Evolutionary conservation across 2,797 vertebrate species (phyloP).

Genomic region (Sciurus carolinensis): DNA sequence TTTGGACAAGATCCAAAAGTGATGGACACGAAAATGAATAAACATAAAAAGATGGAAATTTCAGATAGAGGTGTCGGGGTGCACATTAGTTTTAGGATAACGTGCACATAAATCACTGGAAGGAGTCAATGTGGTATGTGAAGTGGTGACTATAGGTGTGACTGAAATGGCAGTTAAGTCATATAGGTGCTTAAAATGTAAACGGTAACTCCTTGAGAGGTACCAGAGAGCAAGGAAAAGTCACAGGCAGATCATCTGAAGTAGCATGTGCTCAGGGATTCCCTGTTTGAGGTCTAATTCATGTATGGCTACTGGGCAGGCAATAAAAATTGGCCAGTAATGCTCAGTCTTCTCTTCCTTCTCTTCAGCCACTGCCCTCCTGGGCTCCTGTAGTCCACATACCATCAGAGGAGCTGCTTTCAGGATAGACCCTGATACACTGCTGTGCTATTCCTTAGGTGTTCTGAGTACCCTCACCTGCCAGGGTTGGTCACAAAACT

Average conservation of each 20-base stretch:
- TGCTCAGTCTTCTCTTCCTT: background rate
- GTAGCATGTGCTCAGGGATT: background rate
- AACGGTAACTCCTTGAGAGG: background rate
- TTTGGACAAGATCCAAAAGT: background rate
- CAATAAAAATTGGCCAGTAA: background rate
- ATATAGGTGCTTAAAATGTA: background rate
- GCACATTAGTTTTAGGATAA: background rate
- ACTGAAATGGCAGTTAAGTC: background rate
- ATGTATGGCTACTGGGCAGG: background rate
- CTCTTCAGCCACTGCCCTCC: fast-evolving
- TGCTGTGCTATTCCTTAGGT: background rate
- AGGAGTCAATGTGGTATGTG: background rate
- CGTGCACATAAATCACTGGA: background rate
- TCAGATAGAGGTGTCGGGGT: background rate
- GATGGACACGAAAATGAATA: background rate
- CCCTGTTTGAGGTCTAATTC: background rate
- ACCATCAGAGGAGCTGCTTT: no score
- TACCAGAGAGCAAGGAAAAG: background rate
- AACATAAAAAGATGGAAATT: background rate
- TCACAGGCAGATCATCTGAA: no score
- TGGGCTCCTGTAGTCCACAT: fast-evolving
- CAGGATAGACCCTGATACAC: background rate
- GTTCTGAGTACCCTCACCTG: background rate
- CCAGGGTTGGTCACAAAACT: background rate
- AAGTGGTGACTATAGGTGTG: background rate